A percentile compares a stretch with the other conserved stretches of the same genome.
Evolutionary conservation across 1,140 invertebrate species (phyloP).

Genomic region (Platorchestia sp.): DNA sequence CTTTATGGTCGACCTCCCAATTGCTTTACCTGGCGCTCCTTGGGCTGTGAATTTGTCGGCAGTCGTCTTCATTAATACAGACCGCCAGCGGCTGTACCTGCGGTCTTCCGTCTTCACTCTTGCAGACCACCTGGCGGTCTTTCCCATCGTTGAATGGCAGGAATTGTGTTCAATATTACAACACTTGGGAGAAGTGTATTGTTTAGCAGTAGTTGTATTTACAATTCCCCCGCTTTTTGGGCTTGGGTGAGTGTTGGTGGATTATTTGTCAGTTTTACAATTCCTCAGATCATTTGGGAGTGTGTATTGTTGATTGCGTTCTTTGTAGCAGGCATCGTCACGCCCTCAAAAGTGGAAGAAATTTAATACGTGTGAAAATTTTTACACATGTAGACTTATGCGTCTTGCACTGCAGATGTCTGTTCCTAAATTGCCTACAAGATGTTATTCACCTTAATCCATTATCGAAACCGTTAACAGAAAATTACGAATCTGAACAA

Average conservation of each 20-base stretch:
- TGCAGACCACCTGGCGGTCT: background rate
- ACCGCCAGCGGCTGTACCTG: background rate
- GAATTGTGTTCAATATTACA: background rate
- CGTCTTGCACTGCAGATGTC: background rate
- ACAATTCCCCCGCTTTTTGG: too few relatives aligned
- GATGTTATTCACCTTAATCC: background rate
- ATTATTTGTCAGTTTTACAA: background rate
- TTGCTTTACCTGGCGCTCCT: slow-evolving; percentile 36
- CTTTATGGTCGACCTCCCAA: slow-evolving; percentile 13
- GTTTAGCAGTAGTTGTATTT: too few relatives aligned
- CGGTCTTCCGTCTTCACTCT: background rate
- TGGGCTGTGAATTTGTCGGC: background rate
- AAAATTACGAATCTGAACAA: too few relatives aligned
- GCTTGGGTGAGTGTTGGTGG: too few relatives aligned
- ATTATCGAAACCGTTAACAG: too few relatives aligned
- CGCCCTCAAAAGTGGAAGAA: background rate
- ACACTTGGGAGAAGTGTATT: too few relatives aligned
- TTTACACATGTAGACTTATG: background rate
- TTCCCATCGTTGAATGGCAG: background rate
- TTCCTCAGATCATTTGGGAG: background rate
- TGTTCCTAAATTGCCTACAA: background rate
- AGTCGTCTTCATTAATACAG: slow-evolving; percentile 39
- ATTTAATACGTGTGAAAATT: background rate
- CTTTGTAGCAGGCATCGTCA: background rate
- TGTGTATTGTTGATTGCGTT: background rate